Conservation (phyloP, 2,797 vertebrate species). For the Avahi laniger region DNA sequence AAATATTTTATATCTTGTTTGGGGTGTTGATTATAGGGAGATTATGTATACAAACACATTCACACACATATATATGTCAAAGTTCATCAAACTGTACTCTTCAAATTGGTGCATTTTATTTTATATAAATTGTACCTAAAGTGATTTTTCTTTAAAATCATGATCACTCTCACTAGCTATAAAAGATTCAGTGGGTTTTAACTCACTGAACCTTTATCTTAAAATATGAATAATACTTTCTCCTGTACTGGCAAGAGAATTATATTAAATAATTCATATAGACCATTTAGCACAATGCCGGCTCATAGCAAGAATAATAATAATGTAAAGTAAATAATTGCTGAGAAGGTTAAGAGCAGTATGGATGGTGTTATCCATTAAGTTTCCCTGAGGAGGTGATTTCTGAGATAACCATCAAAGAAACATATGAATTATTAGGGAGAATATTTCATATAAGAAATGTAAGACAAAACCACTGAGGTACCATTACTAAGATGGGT, state of each 20-base stretch:
- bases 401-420: conserved; percentile 41
- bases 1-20: neutral
- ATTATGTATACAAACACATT: neutral
- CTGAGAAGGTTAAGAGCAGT: conserved; percentile 30
- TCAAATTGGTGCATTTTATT: conserved; percentile 9
- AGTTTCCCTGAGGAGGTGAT: conserved; percentile 3
- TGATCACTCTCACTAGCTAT: neutral
- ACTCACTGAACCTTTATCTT: conserved; percentile 17
- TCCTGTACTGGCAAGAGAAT: conserved; percentile 9
- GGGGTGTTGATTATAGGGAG: neutral
- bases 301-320: conserved; percentile 46
- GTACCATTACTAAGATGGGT: conserved; percentile 11
- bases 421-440: conserved; percentile 15
- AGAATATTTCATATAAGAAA: conserved; percentile 15
- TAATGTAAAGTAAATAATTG: conserved; percentile 28
- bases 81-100: neutral
- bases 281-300: conserved; percentile 49
- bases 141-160: neutral
- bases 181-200: conserved; percentile 33
- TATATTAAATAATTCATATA: conserved; percentile 61
- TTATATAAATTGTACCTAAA: neutral
- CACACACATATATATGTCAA: neutral
- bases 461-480: conserved; percentile 20
- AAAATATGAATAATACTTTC: conserved; percentile 13
- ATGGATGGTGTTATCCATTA: conserved; percentile 1